Evolutionary conservation across 2,113 vertebrate species (phyloP).

Genomic region (Neotoma lepida): DNA sequence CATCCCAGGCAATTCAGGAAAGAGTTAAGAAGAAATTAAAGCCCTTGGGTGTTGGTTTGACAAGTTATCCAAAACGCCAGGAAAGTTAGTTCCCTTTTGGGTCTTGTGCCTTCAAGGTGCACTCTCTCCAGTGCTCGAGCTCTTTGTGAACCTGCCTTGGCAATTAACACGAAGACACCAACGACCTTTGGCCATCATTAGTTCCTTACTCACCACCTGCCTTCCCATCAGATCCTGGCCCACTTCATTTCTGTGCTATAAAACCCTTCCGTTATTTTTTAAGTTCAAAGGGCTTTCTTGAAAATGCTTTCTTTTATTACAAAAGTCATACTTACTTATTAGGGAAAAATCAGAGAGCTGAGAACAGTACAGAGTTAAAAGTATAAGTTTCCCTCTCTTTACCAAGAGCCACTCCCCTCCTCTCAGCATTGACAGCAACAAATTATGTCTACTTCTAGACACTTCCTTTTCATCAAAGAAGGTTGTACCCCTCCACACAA

Average conservation of each 20-base stretch:
- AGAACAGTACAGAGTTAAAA: slow-evolving; percentile 49
- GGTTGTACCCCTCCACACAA: fast-evolving
- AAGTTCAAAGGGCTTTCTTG: slow-evolving; percentile 70
- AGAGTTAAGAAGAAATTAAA: slow-evolving; percentile 35
- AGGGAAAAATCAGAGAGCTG: slow-evolving; percentile 50
- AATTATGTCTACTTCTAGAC: background rate
- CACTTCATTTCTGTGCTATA: slow-evolving; percentile 67
- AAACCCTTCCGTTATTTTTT: slow-evolving; percentile 67
- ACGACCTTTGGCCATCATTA: slow-evolving; percentile 73
- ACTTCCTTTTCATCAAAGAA: background rate
- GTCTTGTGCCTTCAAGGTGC: slow-evolving; percentile 66
- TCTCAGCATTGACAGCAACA: background rate
- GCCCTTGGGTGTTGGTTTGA: slow-evolving; percentile 48
- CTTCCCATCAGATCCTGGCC: slow-evolving; percentile 71
- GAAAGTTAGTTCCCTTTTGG: slow-evolving; percentile 59
- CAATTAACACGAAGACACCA: slow-evolving; percentile 67
- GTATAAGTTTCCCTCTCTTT: background rate
- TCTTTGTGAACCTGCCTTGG: slow-evolving; percentile 52
- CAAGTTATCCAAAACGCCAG: slow-evolving; percentile 61
- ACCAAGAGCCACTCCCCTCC: background rate
- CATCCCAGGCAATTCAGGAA: background rate
- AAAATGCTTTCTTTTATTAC: slow-evolving; percentile 60
- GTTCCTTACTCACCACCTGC: slow-evolving; percentile 66
- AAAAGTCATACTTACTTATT: slow-evolving; percentile 67
- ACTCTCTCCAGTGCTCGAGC: slow-evolving; percentile 37